phyloP scores from a whole-genome alignment of 2,888 invertebrate species.

The Anodontia alba region DNA sequence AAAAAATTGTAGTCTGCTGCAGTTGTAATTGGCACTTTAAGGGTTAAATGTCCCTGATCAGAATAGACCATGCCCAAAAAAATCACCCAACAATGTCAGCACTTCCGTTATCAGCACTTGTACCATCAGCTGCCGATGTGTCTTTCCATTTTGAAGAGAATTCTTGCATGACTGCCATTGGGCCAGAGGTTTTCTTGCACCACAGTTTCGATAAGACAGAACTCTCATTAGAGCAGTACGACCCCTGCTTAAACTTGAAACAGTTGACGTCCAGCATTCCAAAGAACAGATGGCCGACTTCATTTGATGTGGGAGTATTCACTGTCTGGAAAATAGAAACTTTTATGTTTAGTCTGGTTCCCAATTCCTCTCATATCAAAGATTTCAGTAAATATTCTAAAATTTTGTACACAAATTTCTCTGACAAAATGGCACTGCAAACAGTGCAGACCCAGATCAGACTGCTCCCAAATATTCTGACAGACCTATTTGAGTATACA shows the following conservation, averaged over 20 bases:
- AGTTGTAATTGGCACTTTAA: too few relatives aligned
- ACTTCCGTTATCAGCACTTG: not conserved
- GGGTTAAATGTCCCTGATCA: too few relatives aligned
- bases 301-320: slow-evolving; percentile 58
- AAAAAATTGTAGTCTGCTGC: too few relatives aligned
- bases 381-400: too few relatives aligned
- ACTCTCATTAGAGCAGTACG: slow-evolving; percentile 58
- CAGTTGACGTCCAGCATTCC: slow-evolving; percentile 68
- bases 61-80: too few relatives aligned
- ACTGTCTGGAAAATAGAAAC: slow-evolving; percentile 53
- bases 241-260: slow-evolving; percentile 62
- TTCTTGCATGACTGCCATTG: slow-evolving; percentile 56
- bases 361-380: not conserved
- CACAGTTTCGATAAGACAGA: slow-evolving; percentile 62
- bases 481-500: too few relatives aligned
- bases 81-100: not conserved
- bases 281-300: slow-evolving; percentile 67
- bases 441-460: too few relatives aligned
- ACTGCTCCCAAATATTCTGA: too few relatives aligned
- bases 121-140: not conserved
- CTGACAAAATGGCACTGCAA: too few relatives aligned
- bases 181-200: slow-evolving; percentile 59
- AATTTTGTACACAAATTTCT: too few relatives aligned
- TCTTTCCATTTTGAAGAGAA: slow-evolving; percentile 62
- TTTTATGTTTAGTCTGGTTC: not conserved